Conservation (phyloP, 2,113 vertebrate species). For the Stigmatopora nigra region DNA sequence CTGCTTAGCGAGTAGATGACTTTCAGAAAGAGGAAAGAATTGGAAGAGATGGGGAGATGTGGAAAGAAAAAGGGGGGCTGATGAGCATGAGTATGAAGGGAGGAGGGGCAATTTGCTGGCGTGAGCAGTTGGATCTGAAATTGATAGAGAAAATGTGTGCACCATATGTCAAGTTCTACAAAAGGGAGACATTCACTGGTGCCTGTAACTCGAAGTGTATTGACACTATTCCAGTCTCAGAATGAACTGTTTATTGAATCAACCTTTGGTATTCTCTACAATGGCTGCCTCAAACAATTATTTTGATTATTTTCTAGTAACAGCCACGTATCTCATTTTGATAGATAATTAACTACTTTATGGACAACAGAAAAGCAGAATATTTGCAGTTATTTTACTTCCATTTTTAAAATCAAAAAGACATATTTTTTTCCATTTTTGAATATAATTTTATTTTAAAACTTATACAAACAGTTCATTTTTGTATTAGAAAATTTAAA, state of each 20-base stretch:
- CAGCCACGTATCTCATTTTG: too few relatives aligned
- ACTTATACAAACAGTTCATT: too few relatives aligned
- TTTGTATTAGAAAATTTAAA: conserved; percentile 35
- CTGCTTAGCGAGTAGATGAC: conserved; percentile 74
- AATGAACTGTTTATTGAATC: conserved; percentile 53
- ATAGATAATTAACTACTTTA: too few relatives aligned
- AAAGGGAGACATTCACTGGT: conserved; percentile 53
- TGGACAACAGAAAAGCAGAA: too few relatives aligned
- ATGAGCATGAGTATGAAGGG: conserved; percentile 1
- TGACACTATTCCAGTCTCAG: conserved; percentile 38
- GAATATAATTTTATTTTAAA: too few relatives aligned
- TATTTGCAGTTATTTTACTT: too few relatives aligned
- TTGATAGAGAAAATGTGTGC: conserved; percentile 65
- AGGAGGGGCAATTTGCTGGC: conserved; percentile 55
- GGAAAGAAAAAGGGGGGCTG: conserved; percentile 24
- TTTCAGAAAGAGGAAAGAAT: conserved; percentile 64
- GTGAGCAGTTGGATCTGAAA: conserved; percentile 65
- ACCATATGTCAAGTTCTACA: conserved; percentile 68
- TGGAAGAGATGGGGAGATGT: conserved; percentile 46
- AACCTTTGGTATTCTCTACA: conserved; percentile 50
- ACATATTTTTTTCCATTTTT: too few relatives aligned
- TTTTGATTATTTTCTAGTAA: conserved; percentile 5
- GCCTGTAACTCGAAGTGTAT: conserved; percentile 22
- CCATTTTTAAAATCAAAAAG: too few relatives aligned
- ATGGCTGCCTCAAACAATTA: conserved; percentile 10